These are phyloP conservation scores for Heliconius ismenius DNA, from an alignment of 2,888 invertebrate species.

Conservation along the genomic window DNA sequence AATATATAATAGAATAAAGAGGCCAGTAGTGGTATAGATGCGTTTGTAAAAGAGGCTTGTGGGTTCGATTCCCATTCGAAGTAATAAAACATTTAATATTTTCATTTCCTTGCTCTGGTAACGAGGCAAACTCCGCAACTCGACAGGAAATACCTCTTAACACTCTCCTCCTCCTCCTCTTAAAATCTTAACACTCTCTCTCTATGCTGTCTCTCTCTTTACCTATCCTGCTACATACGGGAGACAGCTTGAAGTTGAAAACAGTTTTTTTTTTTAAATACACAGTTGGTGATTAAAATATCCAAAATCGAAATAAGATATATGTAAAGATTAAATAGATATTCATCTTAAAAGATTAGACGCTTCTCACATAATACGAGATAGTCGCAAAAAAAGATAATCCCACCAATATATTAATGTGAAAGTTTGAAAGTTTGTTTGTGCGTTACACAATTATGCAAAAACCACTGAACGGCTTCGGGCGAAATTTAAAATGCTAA, in stretches of 20 bases:
- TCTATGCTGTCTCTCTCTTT: neutral
- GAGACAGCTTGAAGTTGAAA: neutral
- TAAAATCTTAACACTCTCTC: neutral
- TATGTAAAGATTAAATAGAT: neutral
- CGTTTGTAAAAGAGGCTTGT: neutral
- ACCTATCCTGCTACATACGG: neutral
- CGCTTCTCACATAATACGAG: neutral
- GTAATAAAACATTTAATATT: neutral
- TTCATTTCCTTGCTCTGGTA: neutral
- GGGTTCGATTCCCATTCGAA: neutral
- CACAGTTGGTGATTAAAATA: too few species aligned
- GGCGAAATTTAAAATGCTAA: neutral
- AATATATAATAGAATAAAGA: neutral
- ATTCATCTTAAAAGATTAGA: neutral
- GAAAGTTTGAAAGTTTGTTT: neutral
- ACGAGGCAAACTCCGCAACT: neutral
- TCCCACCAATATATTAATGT: neutral
- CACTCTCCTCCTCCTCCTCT: too few species aligned
- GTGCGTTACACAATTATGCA: neutral
- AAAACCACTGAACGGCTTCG: neutral
- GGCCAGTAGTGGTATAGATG: neutral
- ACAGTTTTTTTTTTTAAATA: neutral
- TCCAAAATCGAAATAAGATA: too few species aligned
- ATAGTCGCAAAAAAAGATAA: neutral
- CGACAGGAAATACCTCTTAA: neutral